Conservation (phyloP, 2,888 invertebrate species). For the Eugnorisma glareosa region DNA sequence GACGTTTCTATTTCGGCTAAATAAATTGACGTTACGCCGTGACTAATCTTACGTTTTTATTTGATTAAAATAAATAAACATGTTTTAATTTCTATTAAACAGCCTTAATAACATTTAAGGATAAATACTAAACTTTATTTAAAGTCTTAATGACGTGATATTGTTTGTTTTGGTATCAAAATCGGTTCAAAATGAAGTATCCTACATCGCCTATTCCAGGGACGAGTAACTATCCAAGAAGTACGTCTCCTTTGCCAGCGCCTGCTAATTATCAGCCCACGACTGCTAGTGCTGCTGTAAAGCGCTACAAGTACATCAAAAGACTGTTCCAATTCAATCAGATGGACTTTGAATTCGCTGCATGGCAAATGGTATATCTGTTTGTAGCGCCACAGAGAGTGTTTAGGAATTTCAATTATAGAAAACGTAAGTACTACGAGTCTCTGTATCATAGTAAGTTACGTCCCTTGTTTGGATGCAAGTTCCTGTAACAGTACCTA, state of each 20-base stretch:
- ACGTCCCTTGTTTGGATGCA: background rate
- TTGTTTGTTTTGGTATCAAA: constrained; percentile 38
- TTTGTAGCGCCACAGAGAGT: constrained; percentile 99
- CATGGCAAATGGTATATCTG: constrained; percentile 99
- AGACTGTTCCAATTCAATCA: constrained; percentile 97
- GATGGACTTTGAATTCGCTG: constrained; percentile 99
- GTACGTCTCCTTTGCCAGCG: constrained; percentile 92
- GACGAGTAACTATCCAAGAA: constrained; percentile 86
- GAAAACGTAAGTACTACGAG: constrained; percentile 95
- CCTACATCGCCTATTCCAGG: constrained; percentile 91
- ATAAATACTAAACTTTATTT: constrained; percentile 34
- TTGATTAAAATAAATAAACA: constrained; percentile 66
- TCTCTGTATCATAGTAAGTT: background rate
- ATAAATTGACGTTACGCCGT: constrained; percentile 62
- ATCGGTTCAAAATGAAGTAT: constrained; percentile 88
- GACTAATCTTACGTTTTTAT: constrained; percentile 54
- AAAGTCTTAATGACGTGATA: constrained; percentile 60
- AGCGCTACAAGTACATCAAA: constrained; percentile 96
- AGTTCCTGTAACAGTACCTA: background rate
- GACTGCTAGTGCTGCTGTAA: constrained; percentile 95
- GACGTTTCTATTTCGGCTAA: constrained; percentile 39
- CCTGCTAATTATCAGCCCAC: constrained; percentile 93
- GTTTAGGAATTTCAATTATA: constrained; percentile 98
- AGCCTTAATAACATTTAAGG: constrained; percentile 17
- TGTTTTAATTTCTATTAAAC: constrained; percentile 44